Evolutionary conservation across 2,797 vertebrate species (phyloP).

Genomic region (Acipenser oxyrinchus): DNA sequence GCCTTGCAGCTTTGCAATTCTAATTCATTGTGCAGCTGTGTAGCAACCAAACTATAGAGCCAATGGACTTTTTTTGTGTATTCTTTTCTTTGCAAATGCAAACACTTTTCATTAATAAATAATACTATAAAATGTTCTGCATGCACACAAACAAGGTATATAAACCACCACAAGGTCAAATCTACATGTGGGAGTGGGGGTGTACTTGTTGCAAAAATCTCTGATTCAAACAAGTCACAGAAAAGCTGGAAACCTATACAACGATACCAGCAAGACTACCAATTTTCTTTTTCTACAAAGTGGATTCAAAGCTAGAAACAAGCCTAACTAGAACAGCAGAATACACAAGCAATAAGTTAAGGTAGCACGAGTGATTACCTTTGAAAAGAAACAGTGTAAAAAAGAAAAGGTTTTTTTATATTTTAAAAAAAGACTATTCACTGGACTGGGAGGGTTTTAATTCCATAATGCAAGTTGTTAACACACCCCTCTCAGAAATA

Average conservation of each 20-base stretch:
- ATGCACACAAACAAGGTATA: slow-evolving; percentile 60
- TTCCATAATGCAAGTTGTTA: slow-evolving; percentile 62
- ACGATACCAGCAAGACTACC: slow-evolving; percentile 69
- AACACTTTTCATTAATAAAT: slow-evolving; percentile 74
- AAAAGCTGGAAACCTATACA: slow-evolving; percentile 70
- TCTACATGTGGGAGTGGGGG: slow-evolving; percentile 42
- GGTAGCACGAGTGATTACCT: slow-evolving; percentile 62
- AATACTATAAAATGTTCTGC: slow-evolving; percentile 72
- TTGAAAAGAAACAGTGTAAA: slow-evolving; percentile 51
- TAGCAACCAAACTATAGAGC: slow-evolving; percentile 47
- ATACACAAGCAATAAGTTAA: slow-evolving; percentile 71
- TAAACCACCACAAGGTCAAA: slow-evolving; percentile 65
- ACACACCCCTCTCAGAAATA: slow-evolving; percentile 35
- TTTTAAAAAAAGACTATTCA: slow-evolving; percentile 19
- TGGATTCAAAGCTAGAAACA: slow-evolving; percentile 27
- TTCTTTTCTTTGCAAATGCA: slow-evolving; percentile 57
- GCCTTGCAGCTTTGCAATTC: slow-evolving; percentile 44
- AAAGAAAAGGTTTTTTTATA: slow-evolving; percentile 17
- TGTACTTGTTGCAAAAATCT: slow-evolving; percentile 39
- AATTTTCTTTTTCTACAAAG: slow-evolving; percentile 63
- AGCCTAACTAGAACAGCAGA: slow-evolving; percentile 41
- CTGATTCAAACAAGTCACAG: slow-evolving; percentile 57
- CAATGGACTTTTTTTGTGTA: slow-evolving; percentile 44
- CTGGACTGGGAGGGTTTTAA: slow-evolving; percentile 40
- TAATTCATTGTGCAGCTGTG: slow-evolving; percentile 52